Conservation (phyloP, 2,888 invertebrate genomes). For the Nysson spinosus region DNA sequence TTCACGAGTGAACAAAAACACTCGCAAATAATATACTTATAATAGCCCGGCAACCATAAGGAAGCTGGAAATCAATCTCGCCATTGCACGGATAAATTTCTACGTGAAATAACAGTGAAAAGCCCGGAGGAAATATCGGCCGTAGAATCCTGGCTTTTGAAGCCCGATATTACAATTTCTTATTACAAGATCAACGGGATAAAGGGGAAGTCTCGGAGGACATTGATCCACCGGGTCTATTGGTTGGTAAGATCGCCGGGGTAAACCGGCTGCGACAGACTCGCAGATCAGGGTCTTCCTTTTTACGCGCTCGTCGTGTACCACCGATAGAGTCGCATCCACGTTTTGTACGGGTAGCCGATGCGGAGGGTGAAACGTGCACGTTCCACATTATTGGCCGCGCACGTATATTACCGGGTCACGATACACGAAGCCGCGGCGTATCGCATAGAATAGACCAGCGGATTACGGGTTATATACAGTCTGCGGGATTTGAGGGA, state of each 20-base stretch:
- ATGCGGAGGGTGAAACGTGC: slow-evolving; percentile 4
- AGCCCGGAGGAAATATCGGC: neutral
- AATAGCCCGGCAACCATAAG: neutral
- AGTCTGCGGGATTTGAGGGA: slow-evolving; percentile 63
- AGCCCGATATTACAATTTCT: slow-evolving; percentile 44
- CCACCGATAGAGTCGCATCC: slow-evolving; percentile 8
- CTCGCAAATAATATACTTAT: too few relatives aligned
- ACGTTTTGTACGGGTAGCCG: neutral
- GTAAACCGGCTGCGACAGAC: slow-evolving; percentile 52
- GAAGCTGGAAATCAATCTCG: neutral
- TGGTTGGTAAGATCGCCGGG: slow-evolving; percentile 25
- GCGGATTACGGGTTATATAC: slow-evolving; percentile 66
- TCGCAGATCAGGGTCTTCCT: slow-evolving; percentile 65
- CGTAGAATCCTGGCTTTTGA: slow-evolving; percentile 4
- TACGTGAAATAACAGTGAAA: neutral
- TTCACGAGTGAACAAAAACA: too few relatives aligned
- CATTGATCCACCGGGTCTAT: slow-evolving; percentile 54
- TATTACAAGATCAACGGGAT: slow-evolving; percentile 48
- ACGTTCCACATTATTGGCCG: slow-evolving; percentile 48
- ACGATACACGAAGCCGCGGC: slow-evolving; percentile 54
- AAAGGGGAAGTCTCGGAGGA: slow-evolving; percentile 62
- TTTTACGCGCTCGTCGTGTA: slow-evolving; percentile 61
- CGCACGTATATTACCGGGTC: slow-evolving; percentile 56
- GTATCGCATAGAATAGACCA: slow-evolving; percentile 60
- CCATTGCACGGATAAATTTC: neutral